Conservation (phyloP, 1,140 invertebrate species). For the Drosophila lacteicornis region DNA sequence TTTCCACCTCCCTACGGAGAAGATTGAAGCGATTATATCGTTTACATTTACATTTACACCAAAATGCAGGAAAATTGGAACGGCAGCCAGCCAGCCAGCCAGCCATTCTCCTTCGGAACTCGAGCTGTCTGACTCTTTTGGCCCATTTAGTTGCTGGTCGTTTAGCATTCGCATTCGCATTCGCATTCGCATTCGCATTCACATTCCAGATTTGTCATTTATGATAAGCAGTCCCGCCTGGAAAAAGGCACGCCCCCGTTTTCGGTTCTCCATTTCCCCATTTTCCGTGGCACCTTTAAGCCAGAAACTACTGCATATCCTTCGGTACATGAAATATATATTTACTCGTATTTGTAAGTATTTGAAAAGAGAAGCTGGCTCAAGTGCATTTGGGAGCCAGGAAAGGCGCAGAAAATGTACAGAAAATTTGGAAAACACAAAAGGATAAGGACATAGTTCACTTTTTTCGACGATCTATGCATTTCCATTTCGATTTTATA, state of each 20-base stretch:
- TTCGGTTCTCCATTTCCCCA: slow-evolving; percentile 1
- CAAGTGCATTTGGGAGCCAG: no score
- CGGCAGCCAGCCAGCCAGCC: slow-evolving; percentile 17
- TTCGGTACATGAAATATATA: background rate
- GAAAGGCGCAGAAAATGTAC: no score
- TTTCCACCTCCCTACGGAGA: slow-evolving; percentile 17
- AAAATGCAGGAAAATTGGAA: slow-evolving; percentile 66
- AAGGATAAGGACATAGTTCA: no score
- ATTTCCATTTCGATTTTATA: no score
- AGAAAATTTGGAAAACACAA: no score
- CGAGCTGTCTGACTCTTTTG: slow-evolving; percentile 32
- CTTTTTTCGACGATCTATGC: no score
- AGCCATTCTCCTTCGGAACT: slow-evolving; percentile 34
- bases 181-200: slow-evolving; percentile 35
- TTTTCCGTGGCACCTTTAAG: slow-evolving; percentile 2
- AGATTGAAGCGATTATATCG: slow-evolving; percentile 75
- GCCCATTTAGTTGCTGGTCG: slow-evolving; percentile 48
- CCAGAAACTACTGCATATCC: slow-evolving; percentile 13
- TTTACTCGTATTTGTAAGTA: background rate
- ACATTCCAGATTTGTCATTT: slow-evolving; percentile 72
- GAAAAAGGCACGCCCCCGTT: slow-evolving; percentile 28
- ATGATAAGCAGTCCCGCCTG: slow-evolving; percentile 53
- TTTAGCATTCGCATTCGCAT: no score
- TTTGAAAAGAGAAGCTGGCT: background rate
- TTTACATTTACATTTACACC: slow-evolving; percentile 72